Evolutionary conservation across 2,797 vertebrate genomes (phyloP).

Genomic region (Psittacula echo): DNA sequence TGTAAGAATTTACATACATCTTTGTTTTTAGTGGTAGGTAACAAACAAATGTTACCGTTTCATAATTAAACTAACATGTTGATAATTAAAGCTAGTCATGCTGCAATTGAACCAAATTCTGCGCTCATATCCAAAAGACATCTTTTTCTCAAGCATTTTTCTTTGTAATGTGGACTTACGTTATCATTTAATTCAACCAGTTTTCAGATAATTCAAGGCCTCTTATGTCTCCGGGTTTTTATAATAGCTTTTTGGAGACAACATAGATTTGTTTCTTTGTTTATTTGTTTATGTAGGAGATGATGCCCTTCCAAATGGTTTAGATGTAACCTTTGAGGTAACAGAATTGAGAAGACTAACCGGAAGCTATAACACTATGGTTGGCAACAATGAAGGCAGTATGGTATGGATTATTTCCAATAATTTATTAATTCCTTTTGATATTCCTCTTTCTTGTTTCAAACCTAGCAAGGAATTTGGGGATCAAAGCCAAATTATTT

Average conservation of each 20-base stretch:
- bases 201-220: neutral
- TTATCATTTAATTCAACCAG: neutral
- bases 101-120: neutral
- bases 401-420: constrained; percentile 84
- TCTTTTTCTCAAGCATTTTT: neutral
- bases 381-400: constrained; percentile 98
- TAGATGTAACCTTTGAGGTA: constrained; percentile 95
- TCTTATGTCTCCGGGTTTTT: neutral
- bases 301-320: constrained; percentile 91
- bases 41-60: neutral
- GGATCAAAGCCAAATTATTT: neutral
- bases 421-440: neutral
- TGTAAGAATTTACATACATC: neutral
- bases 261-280: neutral
- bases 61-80: neutral
- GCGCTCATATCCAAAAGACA: neutral
- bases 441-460: neutral
- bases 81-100: neutral
- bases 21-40: neutral
- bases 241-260: neutral
- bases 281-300: constrained; percentile 75
- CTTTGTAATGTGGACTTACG: neutral
- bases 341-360: constrained; percentile 90
- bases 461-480: neutral
- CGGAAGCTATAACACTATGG: constrained; percentile 98